Conservation (phyloP, 1,140 invertebrate genomes). For the Pachyrhynchus sulphureomaculatus region DNA sequence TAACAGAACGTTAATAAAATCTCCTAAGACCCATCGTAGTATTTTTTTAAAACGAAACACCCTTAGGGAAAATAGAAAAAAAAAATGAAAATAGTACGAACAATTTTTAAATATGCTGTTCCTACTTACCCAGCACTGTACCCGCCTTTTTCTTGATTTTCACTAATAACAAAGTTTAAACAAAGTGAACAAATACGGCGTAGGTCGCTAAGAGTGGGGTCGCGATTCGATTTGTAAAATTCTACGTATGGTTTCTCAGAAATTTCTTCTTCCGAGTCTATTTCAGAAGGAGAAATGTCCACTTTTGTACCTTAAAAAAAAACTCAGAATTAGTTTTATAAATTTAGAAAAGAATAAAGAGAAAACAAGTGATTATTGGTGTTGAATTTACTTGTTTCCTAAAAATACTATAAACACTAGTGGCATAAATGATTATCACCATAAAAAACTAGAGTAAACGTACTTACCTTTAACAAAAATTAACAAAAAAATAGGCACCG, state of each 20-base stretch:
- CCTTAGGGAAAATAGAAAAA: too few relatives aligned
- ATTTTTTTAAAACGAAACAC: too few relatives aligned
- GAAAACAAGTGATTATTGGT: too few relatives aligned
- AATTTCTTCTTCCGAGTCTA: conserved; percentile 44
- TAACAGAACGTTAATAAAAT: too few relatives aligned
- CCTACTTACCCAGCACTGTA: conserved; percentile 2
- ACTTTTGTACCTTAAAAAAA: conserved; percentile 32
- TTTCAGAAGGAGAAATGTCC: conserved; percentile 16
- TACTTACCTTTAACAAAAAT: conserved; percentile 45
- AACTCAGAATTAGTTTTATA: background rate
- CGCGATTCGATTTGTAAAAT: conserved; percentile 37
- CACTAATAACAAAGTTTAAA: conserved; percentile 45
- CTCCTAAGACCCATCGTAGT: too few relatives aligned
- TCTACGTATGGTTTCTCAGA: conserved; percentile 47
- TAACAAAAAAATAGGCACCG: conserved; percentile 45
- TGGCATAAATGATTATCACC: too few relatives aligned
- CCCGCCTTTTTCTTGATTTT: conserved; percentile 37
- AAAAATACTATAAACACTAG: too few relatives aligned
- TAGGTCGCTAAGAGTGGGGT: conserved; percentile 26
- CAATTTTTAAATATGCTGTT: background rate
- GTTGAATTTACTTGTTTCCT: too few relatives aligned
- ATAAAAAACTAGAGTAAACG: background rate
- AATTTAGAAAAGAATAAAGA: background rate
- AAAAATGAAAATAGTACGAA: too few relatives aligned
- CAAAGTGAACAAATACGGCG: conserved; percentile 35